phyloP scores from a whole-genome alignment of 2,888 invertebrate species.

The Pantelozetes paolii region DNA sequence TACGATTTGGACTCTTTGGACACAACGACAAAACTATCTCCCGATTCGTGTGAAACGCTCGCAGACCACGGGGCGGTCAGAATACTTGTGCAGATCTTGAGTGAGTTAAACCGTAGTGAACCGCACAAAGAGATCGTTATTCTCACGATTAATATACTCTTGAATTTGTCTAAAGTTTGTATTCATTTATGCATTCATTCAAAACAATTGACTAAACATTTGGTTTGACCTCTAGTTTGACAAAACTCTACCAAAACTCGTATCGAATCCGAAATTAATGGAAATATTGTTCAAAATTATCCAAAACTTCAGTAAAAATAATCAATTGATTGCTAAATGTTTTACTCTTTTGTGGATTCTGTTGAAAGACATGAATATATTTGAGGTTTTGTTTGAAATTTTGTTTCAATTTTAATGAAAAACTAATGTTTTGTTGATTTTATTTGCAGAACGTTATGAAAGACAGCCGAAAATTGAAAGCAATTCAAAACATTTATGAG shows the following conservation, averaged over 20 bases:
- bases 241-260: slow-evolving; percentile 5
- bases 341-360: slow-evolving; percentile 23
- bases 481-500: slow-evolving; percentile 3
- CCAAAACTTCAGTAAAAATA: not conserved
- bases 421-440: not conserved
- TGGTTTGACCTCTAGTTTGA: not conserved
- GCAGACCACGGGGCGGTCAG: slow-evolving; percentile 11
- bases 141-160: slow-evolving; percentile 17
- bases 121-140: slow-evolving; percentile 40
- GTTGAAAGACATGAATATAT: not conserved
- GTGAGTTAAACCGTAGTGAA: slow-evolving; percentile 41
- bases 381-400: slow-evolving; percentile 7
- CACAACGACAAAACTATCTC: slow-evolving; percentile 29
- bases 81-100: slow-evolving; percentile 32
- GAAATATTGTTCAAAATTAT: slow-evolving; percentile 18
- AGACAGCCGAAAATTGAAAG: not conserved
- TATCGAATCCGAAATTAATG: not conserved
- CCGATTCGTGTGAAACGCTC: slow-evolving; percentile 37
- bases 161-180: slow-evolving; percentile 38
- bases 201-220: not conserved
- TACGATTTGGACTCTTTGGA: slow-evolving; percentile 37
- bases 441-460: not conserved
- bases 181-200: not conserved
- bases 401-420: not conserved
- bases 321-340: not conserved